Percentiles rank a stretch among this genome's conserved stretches.
phyloP scores from a whole-genome alignment of 2,888 invertebrate species.

The Resseliella maxima region DNA sequence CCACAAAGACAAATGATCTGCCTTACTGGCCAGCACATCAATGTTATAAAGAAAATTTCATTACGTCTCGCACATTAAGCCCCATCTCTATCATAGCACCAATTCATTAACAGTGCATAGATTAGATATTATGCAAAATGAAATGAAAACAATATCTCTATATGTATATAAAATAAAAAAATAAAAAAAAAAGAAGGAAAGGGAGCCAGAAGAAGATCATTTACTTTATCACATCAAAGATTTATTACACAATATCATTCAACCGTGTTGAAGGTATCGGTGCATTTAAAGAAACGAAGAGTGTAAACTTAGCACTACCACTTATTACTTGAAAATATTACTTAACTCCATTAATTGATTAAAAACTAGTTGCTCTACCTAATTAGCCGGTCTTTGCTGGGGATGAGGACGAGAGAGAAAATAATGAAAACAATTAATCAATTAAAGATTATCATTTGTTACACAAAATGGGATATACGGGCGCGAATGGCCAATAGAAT shows the following conservation, averaged over 20 bases:
- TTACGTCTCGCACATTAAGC: conserved; percentile 22
- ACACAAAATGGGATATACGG: background rate
- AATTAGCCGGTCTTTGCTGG: background rate
- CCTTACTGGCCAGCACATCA: too few relatives aligned
- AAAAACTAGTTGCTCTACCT: conserved; percentile 27
- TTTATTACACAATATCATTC: background rate
- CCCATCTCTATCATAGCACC: background rate
- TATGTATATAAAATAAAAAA: too few relatives aligned
- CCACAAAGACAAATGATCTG: background rate
- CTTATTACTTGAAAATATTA: conserved; percentile 51
- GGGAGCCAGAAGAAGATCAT: background rate
- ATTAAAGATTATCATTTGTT: conserved; percentile 46
- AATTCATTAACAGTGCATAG: conserved; percentile 44
- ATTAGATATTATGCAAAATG: conserved; percentile 42
- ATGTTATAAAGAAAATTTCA: background rate
- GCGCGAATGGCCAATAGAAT: background rate
- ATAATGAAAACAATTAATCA: conserved; percentile 53
- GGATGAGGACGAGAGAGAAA: background rate
- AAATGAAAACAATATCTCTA: background rate
- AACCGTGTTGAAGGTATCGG: too few relatives aligned
- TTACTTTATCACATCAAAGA: conserved; percentile 9
- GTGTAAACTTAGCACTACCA: conserved; percentile 49
- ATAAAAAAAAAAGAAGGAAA: background rate
- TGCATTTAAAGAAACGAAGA: conserved; percentile 32
- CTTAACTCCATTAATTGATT: conserved; percentile 51